Conservation (phyloP, 92 coral and sea anemone species). For the Nematostella vectensis region DNA sequence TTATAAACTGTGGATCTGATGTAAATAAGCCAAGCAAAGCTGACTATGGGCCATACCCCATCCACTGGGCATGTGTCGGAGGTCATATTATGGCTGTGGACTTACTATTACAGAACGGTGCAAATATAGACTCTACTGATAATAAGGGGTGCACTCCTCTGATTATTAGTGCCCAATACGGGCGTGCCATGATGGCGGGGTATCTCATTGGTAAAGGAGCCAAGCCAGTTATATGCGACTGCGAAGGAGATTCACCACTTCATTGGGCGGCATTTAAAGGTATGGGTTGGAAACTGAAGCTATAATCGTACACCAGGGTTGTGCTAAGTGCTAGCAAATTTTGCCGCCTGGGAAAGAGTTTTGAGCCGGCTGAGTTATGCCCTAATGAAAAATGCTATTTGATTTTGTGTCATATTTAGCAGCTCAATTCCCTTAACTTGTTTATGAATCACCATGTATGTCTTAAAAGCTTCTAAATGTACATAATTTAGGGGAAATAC, state of each 20-base stretch:
- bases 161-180: conserved; percentile 87
- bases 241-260: conserved; percentile 88
- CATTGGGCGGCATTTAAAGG: conserved; percentile 99
- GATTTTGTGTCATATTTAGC: too few species aligned
- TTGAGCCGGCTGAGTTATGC: too few species aligned
- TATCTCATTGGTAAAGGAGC: conserved; percentile 97
- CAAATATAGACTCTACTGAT: conserved; percentile 64
- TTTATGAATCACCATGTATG: too few species aligned
- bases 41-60: conserved; percentile 88
- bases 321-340: too few species aligned
- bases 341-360: too few species aligned
- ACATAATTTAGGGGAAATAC: too few species aligned
- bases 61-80: conserved; percentile 97
- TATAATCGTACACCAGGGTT: too few species aligned
- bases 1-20: conserved; percentile 82
- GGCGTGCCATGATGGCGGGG: conserved; percentile 83
- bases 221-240: conserved; percentile 66
- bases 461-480: too few species aligned
- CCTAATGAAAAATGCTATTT: too few species aligned
- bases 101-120: conserved; percentile 89
- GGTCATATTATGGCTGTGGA: conserved; percentile 92
- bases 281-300: too few species aligned
- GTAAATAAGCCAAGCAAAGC: conserved; percentile 75
- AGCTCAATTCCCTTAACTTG: too few species aligned
- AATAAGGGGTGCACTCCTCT: conserved; percentile 93